A percentile compares a stretch with the other conserved stretches of the same genome.
Conservation (phyloP, 2,113 vertebrate genomes). For the Siniperca knerii region DNA sequence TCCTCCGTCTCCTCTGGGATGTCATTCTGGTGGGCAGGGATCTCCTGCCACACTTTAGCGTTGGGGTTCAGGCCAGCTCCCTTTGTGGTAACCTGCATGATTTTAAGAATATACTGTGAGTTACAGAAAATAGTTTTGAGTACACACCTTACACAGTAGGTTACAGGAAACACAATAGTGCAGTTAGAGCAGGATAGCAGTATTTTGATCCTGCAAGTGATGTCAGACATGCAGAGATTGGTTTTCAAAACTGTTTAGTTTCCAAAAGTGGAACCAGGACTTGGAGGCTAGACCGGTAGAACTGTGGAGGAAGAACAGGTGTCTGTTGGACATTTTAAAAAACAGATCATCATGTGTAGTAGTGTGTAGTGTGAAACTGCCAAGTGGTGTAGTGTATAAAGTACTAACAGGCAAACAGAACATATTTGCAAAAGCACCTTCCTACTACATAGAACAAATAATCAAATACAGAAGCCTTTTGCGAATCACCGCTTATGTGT, state of each 20-base stretch:
- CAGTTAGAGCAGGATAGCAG: background rate
- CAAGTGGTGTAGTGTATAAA: background rate
- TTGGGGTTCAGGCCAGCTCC: conserved; percentile 96
- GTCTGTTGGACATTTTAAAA: background rate
- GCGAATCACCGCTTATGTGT: background rate
- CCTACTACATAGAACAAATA: background rate
- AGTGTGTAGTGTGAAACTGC: background rate
- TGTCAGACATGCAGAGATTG: background rate
- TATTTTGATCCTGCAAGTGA: background rate
- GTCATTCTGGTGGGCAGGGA: conserved; percentile 86
- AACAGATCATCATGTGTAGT: background rate
- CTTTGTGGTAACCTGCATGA: conserved; percentile 94
- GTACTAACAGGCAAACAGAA: background rate
- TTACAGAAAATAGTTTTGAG: background rate
- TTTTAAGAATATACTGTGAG: background rate
- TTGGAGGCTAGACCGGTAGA: background rate
- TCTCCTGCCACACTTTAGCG: conserved; percentile 98
- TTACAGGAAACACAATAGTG: background rate
- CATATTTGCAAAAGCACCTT: background rate
- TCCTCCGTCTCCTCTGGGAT: conserved; percentile 85
- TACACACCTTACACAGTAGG: background rate
- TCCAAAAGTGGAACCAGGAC: background rate
- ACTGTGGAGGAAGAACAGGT: background rate
- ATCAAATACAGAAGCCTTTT: background rate
- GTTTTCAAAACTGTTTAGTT: background rate